Conservation (phyloP, 92 coral and sea anemone genomes). For the Porites lobata region DNA sequence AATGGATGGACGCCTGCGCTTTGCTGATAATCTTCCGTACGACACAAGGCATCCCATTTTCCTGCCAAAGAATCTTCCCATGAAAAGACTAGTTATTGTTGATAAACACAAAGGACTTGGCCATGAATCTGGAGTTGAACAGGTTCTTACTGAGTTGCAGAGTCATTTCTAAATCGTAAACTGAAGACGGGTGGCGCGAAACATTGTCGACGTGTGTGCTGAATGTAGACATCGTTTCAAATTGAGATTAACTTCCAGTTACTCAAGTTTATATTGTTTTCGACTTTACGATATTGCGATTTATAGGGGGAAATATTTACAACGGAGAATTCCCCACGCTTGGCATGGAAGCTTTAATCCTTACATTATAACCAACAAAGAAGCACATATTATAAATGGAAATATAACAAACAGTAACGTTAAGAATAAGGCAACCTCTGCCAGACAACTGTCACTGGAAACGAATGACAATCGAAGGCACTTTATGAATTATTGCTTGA, state of each 20-base stretch:
- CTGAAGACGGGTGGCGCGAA: constrained; percentile 49
- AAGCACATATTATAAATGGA: too few species aligned
- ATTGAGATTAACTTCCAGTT: constrained; percentile 63
- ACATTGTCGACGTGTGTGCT: constrained; percentile 23
- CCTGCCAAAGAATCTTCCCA: constrained; percentile 48
- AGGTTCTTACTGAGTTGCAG: constrained; percentile 44
- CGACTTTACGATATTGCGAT: too few species aligned
- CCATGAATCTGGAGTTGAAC: constrained; percentile 67
- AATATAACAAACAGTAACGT: too few species aligned
- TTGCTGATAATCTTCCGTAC: constrained; percentile 57
- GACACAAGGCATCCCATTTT: constrained; percentile 56
- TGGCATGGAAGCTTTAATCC: too few species aligned
- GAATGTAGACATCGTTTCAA: constrained; percentile 56
- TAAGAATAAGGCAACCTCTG: too few species aligned
- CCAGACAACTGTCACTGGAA: too few species aligned
- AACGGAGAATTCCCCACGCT: too few species aligned
- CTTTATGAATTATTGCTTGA: background rate
- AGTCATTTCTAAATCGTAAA: constrained; percentile 48
- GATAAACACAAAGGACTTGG: constrained; percentile 48
- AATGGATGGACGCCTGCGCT: constrained; percentile 34
- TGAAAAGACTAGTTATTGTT: constrained; percentile 43
- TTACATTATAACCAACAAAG: too few species aligned
- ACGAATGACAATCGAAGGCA: constrained; percentile 3
- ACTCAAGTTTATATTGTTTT: constrained; percentile 42
- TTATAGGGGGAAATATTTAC: too few species aligned